These are phyloP conservation scores for Chionoecetes opilio DNA, from an alignment of 1,140 invertebrate genomes.

Conservation along the genomic window DNA sequence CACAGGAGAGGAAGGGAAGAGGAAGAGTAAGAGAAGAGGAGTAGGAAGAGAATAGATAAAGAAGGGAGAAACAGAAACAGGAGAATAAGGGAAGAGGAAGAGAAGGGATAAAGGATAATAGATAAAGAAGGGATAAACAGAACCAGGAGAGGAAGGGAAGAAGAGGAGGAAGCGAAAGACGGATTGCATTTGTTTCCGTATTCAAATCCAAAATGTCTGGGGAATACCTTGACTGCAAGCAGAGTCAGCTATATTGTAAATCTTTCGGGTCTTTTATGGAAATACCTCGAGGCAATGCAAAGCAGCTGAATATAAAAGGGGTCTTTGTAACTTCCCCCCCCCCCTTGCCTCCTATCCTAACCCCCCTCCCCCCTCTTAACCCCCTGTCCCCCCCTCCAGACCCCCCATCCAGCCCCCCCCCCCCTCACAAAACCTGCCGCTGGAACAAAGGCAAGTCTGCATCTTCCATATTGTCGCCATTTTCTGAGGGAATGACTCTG, in stretches of 20 bases:
- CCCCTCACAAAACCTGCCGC: neutral
- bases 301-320: slow-evolving; percentile 27
- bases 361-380: neutral
- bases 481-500: slow-evolving; percentile 38
- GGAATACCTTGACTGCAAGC: slow-evolving; percentile 22
- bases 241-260: slow-evolving; percentile 30
- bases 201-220: neutral
- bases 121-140: neutral
- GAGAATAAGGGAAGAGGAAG: neutral
- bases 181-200: slow-evolving; percentile 10
- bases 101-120: neutral
- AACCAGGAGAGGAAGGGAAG: neutral
- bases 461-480: slow-evolving; percentile 39
- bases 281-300: neutral
- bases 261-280: slow-evolving; percentile 39
- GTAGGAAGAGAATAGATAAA: neutral
- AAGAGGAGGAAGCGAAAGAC: slow-evolving; percentile 3
- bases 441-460: neutral
- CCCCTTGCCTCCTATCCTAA: neutral
- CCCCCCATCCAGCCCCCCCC: neutral
- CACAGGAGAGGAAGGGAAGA: neutral
- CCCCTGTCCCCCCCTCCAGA: neutral
- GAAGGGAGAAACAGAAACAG: neutral
- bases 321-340: neutral
- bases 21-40: neutral